These are phyloP conservation scores for Pachymerium ferrugineum DNA, from an alignment of 2,888 invertebrate genomes.

Conservation along the genomic window DNA sequence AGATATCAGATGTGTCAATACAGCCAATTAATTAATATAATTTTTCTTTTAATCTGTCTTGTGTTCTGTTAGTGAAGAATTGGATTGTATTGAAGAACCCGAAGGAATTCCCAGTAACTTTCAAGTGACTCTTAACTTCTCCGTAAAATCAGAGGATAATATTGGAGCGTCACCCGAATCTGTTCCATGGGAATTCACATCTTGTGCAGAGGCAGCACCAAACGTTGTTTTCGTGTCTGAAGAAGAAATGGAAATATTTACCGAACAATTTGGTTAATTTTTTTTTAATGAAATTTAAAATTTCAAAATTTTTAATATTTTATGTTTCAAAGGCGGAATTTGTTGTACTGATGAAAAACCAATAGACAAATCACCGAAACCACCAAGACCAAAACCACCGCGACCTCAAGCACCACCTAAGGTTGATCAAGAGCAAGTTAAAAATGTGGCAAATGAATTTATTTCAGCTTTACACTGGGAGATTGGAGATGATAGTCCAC, in stretches of 20 bases:
- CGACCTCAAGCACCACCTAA: slow-evolving; percentile 31
- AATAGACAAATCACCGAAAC: background rate
- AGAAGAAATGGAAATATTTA: slow-evolving; percentile 73
- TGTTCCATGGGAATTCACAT: slow-evolving; percentile 38
- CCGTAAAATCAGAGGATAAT: slow-evolving; percentile 64
- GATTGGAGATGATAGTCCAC: background rate
- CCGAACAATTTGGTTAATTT: slow-evolving; percentile 70
- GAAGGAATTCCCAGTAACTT: slow-evolving; percentile 60
- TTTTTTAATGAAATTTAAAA: background rate
- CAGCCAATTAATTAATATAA: background rate
- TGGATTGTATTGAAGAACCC: slow-evolving; percentile 72
- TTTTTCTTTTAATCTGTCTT: slow-evolving; percentile 2
- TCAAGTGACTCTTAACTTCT: slow-evolving; percentile 62
- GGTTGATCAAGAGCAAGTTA: background rate
- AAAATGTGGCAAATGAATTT: background rate
- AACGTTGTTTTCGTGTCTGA: slow-evolving; percentile 67
- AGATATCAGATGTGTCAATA: background rate
- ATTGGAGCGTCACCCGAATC: slow-evolving; percentile 34
- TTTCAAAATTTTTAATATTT: background rate
- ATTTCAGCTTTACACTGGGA: slow-evolving; percentile 36
- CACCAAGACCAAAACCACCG: slow-evolving; percentile 28
- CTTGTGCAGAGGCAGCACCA: slow-evolving; percentile 46
- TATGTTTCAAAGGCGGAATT: background rate
- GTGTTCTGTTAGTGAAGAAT: slow-evolving; percentile 59
- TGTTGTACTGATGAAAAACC: background rate